Evolutionary conservation across 2,888 invertebrate genomes (phyloP).

Genomic region (Pandemis heparana): DNA sequence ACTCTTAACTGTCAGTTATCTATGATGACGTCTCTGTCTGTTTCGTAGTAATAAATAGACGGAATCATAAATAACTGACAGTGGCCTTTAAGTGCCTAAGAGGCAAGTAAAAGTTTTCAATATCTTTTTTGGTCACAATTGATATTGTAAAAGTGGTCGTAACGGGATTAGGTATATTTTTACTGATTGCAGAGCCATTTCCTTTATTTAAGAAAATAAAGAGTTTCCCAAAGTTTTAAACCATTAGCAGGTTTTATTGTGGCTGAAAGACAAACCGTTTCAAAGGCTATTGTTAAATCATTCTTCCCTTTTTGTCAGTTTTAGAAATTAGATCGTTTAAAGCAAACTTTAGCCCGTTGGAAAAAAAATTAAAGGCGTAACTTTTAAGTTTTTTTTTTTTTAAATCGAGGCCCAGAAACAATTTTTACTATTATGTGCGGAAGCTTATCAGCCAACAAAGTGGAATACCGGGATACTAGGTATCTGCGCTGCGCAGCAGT

Average conservation of each 20-base stretch:
- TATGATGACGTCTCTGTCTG: no score
- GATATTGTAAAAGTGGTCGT: background rate
- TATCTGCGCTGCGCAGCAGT: no score
- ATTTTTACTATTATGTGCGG: background rate
- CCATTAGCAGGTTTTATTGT: background rate
- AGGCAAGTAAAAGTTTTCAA: background rate
- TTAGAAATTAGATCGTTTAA: background rate
- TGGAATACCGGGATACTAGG: background rate
- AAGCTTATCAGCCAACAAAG: background rate
- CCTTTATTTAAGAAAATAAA: background rate
- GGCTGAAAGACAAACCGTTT: background rate
- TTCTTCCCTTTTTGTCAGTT: background rate
- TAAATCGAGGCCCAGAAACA: background rate
- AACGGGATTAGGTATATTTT: background rate
- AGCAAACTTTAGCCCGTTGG: background rate
- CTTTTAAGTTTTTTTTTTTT: background rate
- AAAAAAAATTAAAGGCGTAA: background rate
- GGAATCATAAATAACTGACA: no score
- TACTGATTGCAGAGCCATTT: background rate
- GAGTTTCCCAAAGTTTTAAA: background rate
- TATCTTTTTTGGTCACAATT: background rate
- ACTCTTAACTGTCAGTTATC: no score
- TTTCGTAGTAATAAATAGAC: no score
- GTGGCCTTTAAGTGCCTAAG: background rate
- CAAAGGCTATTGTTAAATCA: background rate